Evolutionary conservation across 92 coral and sea anemone species (phyloP).

Genomic region (Porites divaricata): DNA sequence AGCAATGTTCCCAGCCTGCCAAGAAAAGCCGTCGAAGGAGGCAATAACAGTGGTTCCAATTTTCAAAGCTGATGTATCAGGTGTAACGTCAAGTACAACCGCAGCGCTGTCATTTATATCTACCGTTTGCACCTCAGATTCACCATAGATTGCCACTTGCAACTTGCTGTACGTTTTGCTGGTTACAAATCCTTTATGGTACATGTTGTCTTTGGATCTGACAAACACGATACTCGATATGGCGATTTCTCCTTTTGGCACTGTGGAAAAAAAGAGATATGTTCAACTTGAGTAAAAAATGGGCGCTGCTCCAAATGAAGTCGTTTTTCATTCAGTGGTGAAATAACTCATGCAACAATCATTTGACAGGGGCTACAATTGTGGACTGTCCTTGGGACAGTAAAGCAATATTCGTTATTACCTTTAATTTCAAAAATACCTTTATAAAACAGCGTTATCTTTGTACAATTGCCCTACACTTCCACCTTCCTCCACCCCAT

Average conservation of each 20-base stretch:
- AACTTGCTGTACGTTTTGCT: slow-evolving; percentile 59
- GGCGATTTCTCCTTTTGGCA: slow-evolving; percentile 57
- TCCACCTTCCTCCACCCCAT: too few species aligned
- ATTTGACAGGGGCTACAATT: too few species aligned
- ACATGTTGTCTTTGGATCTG: slow-evolving; percentile 59
- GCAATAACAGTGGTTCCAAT: slow-evolving; percentile 80
- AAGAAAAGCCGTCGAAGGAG: slow-evolving; percentile 42
- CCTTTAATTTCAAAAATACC: too few species aligned
- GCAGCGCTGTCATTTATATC: slow-evolving; percentile 70
- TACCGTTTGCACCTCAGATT: slow-evolving; percentile 28
- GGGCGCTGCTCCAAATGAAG: too few species aligned
- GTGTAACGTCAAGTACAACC: slow-evolving; percentile 67
- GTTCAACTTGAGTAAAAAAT: background rate
- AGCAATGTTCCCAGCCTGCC: slow-evolving; percentile 73
- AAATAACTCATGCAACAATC: too few species aligned
- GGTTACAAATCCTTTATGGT: slow-evolving; percentile 72
- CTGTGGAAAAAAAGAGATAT: slow-evolving; percentile 21
- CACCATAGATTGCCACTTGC: slow-evolving; percentile 64
- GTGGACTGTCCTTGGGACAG: too few species aligned
- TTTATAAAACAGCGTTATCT: too few species aligned
- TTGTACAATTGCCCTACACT: too few species aligned
- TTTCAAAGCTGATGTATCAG: slow-evolving; percentile 49
- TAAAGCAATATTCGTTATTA: too few species aligned
- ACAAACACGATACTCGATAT: slow-evolving; percentile 80
- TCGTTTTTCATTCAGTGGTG: too few species aligned